Base-by-base conservation (phyloP, 2,888 invertebrate species). In the Drosophila multiciliata region DNA sequence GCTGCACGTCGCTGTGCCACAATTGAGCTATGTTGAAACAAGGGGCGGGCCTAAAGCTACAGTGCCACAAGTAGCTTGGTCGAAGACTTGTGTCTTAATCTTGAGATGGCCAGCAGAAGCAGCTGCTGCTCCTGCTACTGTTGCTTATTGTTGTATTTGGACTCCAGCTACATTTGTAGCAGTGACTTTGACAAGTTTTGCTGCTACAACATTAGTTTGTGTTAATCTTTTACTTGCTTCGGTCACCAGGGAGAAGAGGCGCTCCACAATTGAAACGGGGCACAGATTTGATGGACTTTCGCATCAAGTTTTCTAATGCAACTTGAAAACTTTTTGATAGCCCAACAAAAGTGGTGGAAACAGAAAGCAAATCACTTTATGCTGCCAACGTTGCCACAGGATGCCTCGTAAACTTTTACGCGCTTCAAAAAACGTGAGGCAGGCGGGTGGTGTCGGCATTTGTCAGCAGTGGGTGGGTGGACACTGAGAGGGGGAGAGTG, bases 321-420 rank as follows among this genome's bases (percentile, higher is more conserved):
- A 85, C 73, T 82, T 82, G 82, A 73, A 86, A 86, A 86, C 73
- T 86, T 87, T 85, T 86, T 86, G 87, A 87, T 87, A 74, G 85
- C 68, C 81, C 63, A 71, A 76, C 76, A 79, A 77, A 79, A 67
- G 66, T 62, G 52, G 59, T 57, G 70, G 68, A 69, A 78, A 63
- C 69, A 72, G 59, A 72, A 78, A 83, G 81, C 79, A 87, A 84
- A 85, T 87, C 87, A 84, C 84, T 85, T 83, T 81, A 83, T 84
- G 83, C 73, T 79, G 71, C 73, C 66, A 60, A 49, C 71, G 61
- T 54, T 78, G 78, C 78, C 79, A 77, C 82, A 72, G 82, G 73
- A 83, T 82, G 87, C 82, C 85, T 86, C 85, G 85, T 86, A 86
- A 86, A 87, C 75, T 86, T 86, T 86, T 82, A 86, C 85, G 87